Evolutionary conservation across 2,888 invertebrate genomes (phyloP).

Genomic region (Tineola bisselliella): DNA sequence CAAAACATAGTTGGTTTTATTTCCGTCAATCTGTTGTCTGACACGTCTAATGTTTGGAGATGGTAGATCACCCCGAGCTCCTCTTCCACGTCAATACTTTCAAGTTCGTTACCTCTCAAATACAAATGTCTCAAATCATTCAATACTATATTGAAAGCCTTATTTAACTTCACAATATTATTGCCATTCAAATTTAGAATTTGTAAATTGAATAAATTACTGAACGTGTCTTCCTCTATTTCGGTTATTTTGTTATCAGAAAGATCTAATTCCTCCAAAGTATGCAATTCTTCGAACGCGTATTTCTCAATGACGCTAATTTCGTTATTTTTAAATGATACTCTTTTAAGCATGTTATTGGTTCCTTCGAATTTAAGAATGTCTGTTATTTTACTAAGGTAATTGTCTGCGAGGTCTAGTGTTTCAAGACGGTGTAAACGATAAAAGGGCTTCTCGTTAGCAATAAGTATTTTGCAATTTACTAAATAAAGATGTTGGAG

Average conservation of each 20-base stretch:
- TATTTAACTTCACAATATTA: conserved; percentile 43
- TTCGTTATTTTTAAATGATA: conserved; percentile 36
- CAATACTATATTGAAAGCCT: conserved; percentile 46
- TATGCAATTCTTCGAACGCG: conserved; percentile 36
- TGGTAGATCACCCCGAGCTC: conserved; percentile 40
- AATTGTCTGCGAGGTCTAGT: conserved; percentile 41
- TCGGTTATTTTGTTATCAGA: conserved; percentile 39
- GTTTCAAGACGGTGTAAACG: conserved; percentile 31
- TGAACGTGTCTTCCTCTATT: conserved; percentile 41
- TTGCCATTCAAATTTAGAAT: conserved; percentile 41
- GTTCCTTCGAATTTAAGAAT: conserved; percentile 37
- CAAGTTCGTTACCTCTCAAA: conserved; percentile 39
- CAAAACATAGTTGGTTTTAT: conserved; percentile 38
- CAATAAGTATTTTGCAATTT: conserved; percentile 30
- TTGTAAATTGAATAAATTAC: conserved; percentile 38
- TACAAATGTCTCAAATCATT: conserved; percentile 41
- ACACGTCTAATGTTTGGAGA: conserved; percentile 50
- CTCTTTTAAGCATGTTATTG: conserved; percentile 32
- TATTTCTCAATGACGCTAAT: conserved; percentile 32
- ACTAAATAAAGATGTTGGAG: conserved; percentile 32
- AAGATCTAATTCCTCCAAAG: conserved; percentile 41
- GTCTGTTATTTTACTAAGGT: conserved; percentile 29
- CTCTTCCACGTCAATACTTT: conserved; percentile 32
- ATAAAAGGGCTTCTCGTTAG: conserved; percentile 33
- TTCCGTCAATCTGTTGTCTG: conserved; percentile 37